Base-by-base conservation (phyloP, 2,113 vertebrate genomes). In the Silurus meridionalis region DNA sequence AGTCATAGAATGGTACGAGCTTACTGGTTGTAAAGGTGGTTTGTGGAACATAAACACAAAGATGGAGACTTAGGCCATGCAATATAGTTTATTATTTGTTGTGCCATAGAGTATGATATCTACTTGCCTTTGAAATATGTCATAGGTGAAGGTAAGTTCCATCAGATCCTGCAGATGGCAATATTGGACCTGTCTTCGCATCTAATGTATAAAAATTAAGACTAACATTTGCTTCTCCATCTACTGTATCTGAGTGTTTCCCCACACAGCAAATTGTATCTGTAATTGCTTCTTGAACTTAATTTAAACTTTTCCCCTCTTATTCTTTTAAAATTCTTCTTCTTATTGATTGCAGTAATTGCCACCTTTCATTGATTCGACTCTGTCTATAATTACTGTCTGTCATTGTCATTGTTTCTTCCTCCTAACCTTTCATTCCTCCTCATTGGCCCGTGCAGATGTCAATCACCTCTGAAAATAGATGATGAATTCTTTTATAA, bases 401-500 rank as follows among this genome's bases (percentile, higher is more conserved):
- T 83, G 52, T 72, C 15, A 80, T 55, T n/a, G 53, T 25, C 64
- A 91, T 48, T 88, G 87, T 7, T 77, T 9, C 14, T 15, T 64
- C 46, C 60, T 85, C 52, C 72, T 60, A 21, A 28, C 84, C 53
- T 66, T 67, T 28, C 1, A 14, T 10, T n/a, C 37, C 63, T 77
- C 15, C 72, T 11, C 28, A 89, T 88, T 84, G 72, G 82, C 48
- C 19, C 57, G 23, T 57, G 21, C 67, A 13, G 57, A 57, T 80
- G 17, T 85, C 83, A 85, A n/a, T 87, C 66, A 85, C 17, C 66
- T 79, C 77, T 55, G 23, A 78, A 66, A 58, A 55, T 21, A 72
- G 23, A 55, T 66, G 61, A n/a, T 63, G 69, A 67, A 57, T 52
- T 50, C 19, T 13, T 86, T 85, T 89, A 89, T 86, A 89, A 85